A percentile compares a stretch with the other conserved stretches of the same genome.
phyloP scores from a whole-genome alignment of 2,113 vertebrate genomes.

The Ageneiosus marmoratus region DNA sequence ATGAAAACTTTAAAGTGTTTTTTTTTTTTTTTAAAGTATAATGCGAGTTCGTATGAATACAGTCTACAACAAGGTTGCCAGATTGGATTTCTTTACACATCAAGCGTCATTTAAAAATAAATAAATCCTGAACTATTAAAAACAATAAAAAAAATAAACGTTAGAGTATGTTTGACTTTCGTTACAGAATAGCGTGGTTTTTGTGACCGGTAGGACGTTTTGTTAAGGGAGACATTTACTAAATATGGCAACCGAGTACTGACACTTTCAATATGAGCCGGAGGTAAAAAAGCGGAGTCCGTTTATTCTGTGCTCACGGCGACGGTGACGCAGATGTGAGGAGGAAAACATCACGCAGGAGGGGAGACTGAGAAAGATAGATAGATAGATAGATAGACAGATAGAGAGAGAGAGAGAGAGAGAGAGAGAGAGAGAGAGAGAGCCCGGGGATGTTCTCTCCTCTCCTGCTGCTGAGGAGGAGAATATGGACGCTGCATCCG shows the following conservation, averaged over 20 bases:
- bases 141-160: neutral
- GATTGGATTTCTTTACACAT: neutral
- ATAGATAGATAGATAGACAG: neutral
- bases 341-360: neutral
- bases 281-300: neutral
- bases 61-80: neutral
- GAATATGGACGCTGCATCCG: constrained; percentile 60
- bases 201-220: neutral
- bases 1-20: neutral
- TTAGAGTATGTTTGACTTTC: neutral
- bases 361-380: neutral
- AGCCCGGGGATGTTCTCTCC: constrained; percentile 54
- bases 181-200: too few relatives aligned
- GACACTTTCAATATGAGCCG: neutral
- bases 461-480: constrained; percentile 62
- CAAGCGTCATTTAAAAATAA: neutral
- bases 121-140: neutral
- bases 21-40: too few relatives aligned
- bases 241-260: neutral
- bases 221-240: neutral
- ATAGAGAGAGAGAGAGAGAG: neutral
- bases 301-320: neutral
- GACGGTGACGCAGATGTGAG: constrained; percentile 3
- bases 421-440: neutral
- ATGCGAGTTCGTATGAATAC: neutral